Base-by-base conservation (phyloP, 2,888 invertebrate species). In the Ischnus inquisitorius region DNA sequence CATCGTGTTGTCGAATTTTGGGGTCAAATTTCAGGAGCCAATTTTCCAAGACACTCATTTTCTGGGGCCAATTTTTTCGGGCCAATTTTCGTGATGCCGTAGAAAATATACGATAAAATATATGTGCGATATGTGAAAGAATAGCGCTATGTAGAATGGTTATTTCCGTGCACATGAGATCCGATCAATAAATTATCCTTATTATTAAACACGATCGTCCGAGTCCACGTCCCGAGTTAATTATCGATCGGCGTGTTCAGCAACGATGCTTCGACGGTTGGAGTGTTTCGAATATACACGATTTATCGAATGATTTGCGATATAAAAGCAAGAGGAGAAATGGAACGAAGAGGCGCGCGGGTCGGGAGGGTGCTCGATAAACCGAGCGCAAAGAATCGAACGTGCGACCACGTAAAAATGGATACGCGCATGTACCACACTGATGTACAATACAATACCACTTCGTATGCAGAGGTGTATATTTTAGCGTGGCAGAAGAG, bases 221-320 rank as follows among this genome's bases (percentile, higher is more conserved):
- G 34, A 34, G 0, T 34, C 5, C 8, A 34, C 34, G 34, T 1
- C 2, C 28, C 43, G 16, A 25, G n/a, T 72, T 43, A 10, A 28
- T 25, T 28, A 41, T 14, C 28, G 28, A 43, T 72, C 57, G 28
- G 3, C 22, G 12, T 43, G 72, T 8, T 28, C 19, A 25, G 43
- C 12, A 25, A 25, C 43, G 22, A 57, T 16, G 72, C 10, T 72
- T 43, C 71, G 46, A 1, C 0, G 1, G 28, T 6, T 64, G 76
- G 51, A 64, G 64, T 71, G 46, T 76, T 71, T 81, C 69, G 64
- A 10, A 81, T 76, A 34, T 64, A 57, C 64, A 57, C 69, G 76
- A 71, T 76, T 81, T 46, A 62, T 62, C 51, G 67, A 82, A 72
- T 60, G 67, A 82, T 72, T 77, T 46, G 60, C 65, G 65, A 72